phyloP scores from a whole-genome alignment of 2,888 invertebrate genomes.

The Eupithecia exiguata region DNA sequence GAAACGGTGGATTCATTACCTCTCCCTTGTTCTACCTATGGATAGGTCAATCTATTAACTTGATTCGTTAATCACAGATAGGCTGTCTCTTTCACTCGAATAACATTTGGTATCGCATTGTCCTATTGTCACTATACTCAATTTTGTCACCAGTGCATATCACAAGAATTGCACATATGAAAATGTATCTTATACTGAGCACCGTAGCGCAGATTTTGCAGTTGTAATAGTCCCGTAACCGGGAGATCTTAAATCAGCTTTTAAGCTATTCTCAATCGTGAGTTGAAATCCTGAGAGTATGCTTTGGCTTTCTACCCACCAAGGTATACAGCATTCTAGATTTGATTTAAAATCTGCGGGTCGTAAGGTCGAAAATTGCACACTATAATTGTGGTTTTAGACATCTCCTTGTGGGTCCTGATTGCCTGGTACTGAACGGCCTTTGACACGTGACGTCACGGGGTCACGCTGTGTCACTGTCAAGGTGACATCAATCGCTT shows the following conservation, averaged over 20 bases:
- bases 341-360: rapidly evolving
- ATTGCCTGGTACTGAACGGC: slow-evolving; percentile 66
- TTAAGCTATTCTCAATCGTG: not conserved
- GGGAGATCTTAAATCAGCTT: not conserved
- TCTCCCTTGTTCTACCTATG: slow-evolving; percentile 24
- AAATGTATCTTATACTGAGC: not conserved
- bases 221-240: not conserved
- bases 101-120: not conserved
- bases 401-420: slow-evolving; percentile 54
- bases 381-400: slow-evolving; percentile 13
- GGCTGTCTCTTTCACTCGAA: slow-evolving; percentile 33
- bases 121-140: not conserved
- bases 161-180: not conserved
- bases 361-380: slow-evolving; percentile 40
- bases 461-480: slow-evolving; percentile 43
- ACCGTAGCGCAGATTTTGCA: not conserved
- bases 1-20: slow-evolving; percentile 27
- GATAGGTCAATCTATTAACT: slow-evolving; percentile 10
- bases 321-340: not conserved
- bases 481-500: slow-evolving; percentile 11
- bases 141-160: slow-evolving; percentile 1
- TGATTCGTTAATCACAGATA: slow-evolving; percentile 26
- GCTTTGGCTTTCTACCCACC: not conserved
- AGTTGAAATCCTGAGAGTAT: not conserved
- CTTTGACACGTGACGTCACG: slow-evolving; percentile 77